Conservation (phyloP, 2,113 vertebrate genomes). For the Cochlearius cochlearius region DNA sequence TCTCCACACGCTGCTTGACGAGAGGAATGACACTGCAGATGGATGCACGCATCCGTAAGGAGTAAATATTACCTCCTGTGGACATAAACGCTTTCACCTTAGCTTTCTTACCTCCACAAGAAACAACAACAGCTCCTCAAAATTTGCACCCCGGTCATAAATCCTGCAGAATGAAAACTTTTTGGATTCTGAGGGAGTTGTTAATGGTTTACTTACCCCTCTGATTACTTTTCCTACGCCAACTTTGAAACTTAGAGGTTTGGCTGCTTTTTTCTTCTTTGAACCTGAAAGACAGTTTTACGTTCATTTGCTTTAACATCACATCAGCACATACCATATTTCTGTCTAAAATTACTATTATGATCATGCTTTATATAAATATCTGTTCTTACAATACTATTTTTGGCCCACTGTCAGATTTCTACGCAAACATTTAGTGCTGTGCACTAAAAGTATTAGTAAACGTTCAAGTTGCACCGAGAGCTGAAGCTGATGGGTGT, state of each 20-base stretch:
- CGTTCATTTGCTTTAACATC: neutral
- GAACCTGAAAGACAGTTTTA: slow-evolving; percentile 76
- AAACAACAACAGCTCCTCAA: neutral
- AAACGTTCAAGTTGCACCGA: neutral
- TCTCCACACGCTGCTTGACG: accelerated
- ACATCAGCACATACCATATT: neutral
- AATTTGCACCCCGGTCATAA: accelerated
- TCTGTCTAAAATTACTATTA: neutral
- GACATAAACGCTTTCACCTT: accelerated
- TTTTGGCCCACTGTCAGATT: neutral
- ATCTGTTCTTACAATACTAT: neutral
- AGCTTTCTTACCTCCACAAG: accelerated
- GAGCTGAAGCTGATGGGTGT: neutral
- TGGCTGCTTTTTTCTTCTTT: slow-evolving; percentile 93
- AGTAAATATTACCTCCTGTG: accelerated
- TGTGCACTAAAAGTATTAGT: neutral
- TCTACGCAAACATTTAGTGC: neutral
- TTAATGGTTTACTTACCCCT: slow-evolving; percentile 79
- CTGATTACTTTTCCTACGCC: slow-evolving; percentile 92
- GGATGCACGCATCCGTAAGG: accelerated
- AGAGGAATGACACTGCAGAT: neutral
- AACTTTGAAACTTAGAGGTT: slow-evolving; percentile 94
- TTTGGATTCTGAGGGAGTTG: neutral
- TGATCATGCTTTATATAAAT: accelerated
- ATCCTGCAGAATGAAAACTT: accelerated